Base-by-base conservation (phyloP, 2,797 vertebrate genomes). In the Mormyrus proboscirostris region DNA sequence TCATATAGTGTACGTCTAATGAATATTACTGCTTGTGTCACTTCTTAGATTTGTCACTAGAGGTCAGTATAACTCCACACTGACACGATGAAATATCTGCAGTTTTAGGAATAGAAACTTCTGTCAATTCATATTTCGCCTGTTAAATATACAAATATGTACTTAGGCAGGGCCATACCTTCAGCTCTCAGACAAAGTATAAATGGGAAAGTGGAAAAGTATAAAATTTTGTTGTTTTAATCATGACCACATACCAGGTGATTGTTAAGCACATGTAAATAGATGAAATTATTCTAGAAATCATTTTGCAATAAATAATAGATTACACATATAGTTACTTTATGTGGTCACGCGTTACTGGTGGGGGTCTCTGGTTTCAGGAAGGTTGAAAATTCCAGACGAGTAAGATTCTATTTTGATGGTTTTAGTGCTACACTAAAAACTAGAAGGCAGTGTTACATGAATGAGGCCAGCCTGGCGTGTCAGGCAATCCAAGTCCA, bases 61-160 rank as follows among this genome's bases (percentile, higher is more conserved):
- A 79, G 73, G 73, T 79, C 73, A 79, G 73, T 79, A 79, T 79
- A 79, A 9, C 73, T 79, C 73, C 73, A 79, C 73, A 44, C 6
- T 79, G 38, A 79, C 14, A 79, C 16, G 2, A n/a, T 47, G 73
- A 41, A 19, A 47, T 44, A 19, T n/a, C 38, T 44, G 65, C 29
- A 38, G 38, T 44, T n/a, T 79, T n/a, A 79, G 38, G 2, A 79
- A 79, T 47, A 2, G 33, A 19, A 2, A 41, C 33, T n/a, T 76
- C 38, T 44, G 1, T 79, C 44, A 44, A 41, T 44, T n/a, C 16
- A n/a, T 44, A 79, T 79, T 79, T 41, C 38, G 2, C 7, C 12
- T 4, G 29, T 14, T 38, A 38, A 16, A 16, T 38, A 73, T 38
- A 33, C 65, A 38, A 62, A 14, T 38, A 73, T 73, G 4, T 73